These are phyloP conservation scores for Megaceryle maxima DNA, from an alignment of 2,113 vertebrate species.

Conservation along the genomic window DNA sequence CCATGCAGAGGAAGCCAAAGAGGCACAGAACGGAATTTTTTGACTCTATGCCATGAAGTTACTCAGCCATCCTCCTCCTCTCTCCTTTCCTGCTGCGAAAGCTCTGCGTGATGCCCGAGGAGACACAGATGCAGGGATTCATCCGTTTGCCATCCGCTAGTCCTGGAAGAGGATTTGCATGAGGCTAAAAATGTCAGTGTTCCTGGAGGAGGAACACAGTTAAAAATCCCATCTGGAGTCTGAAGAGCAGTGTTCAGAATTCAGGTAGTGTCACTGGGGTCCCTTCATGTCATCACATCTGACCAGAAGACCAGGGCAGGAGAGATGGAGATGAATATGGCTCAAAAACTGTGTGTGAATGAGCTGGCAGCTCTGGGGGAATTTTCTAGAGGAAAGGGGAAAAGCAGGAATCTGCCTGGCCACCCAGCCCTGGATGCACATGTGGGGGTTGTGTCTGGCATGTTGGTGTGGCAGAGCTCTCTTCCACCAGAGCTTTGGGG, in stretches of 20 bases:
- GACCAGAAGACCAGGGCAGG: neutral
- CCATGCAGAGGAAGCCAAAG: neutral
- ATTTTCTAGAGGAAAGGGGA: neutral
- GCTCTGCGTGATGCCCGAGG: neutral
- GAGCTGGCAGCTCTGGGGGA: neutral
- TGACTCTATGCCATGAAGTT: neutral
- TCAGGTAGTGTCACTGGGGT: neutral
- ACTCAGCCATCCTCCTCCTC: neutral
- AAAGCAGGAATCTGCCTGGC: neutral
- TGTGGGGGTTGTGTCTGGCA: neutral
- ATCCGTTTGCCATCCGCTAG: neutral
- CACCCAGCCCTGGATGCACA: neutral
- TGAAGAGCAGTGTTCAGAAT: neutral
- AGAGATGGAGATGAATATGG: neutral
- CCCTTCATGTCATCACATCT: neutral
- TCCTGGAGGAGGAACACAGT: neutral
- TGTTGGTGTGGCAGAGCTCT: neutral
- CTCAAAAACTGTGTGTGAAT: rapidly evolving
- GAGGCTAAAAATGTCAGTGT: neutral
- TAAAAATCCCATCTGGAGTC: neutral
- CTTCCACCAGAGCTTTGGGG: neutral
- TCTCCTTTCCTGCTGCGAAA: neutral
- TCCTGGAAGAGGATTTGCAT: neutral
- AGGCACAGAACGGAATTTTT: neutral
- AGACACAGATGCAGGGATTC: neutral